These are phyloP conservation scores for Chiloscyllium plagiosum DNA, from an alignment of 2,113 vertebrate species.

Conservation along the genomic window DNA sequence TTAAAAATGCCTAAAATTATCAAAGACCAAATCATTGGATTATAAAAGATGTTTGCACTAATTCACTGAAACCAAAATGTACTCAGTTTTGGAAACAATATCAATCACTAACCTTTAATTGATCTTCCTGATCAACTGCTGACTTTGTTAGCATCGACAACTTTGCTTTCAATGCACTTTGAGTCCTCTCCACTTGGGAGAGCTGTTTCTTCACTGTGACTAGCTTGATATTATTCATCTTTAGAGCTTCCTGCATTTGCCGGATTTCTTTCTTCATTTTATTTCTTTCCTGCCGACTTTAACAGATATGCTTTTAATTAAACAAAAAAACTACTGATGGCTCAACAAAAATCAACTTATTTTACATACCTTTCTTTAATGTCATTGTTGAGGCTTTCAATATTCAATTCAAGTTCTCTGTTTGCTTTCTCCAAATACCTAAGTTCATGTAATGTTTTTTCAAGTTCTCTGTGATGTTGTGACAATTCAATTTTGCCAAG, in stretches of 20 bases:
- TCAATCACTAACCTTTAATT: constrained; percentile 50
- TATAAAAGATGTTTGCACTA: constrained; percentile 44
- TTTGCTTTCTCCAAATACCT: constrained; percentile 44
- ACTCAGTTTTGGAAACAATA: constrained; percentile 47
- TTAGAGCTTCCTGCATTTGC: constrained; percentile 51
- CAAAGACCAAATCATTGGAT: constrained; percentile 39
- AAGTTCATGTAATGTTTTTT: constrained; percentile 46
- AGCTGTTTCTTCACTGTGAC: constrained; percentile 55
- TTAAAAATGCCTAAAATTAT: no score
- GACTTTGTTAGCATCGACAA: constrained; percentile 53
- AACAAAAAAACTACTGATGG: constrained; percentile 42
- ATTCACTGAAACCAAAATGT: neutral
- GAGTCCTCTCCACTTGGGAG: constrained; percentile 47
- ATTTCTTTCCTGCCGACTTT: constrained; percentile 45
- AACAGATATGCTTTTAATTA: neutral
- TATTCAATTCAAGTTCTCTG: constrained; percentile 43
- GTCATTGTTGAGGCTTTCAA: constrained; percentile 42
- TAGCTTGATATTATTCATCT: constrained; percentile 54
- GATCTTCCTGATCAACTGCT: constrained; percentile 48
- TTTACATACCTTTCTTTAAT: constrained; percentile 45
- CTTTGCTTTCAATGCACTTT: constrained; percentile 49
- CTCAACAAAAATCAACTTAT: constrained; percentile 38
- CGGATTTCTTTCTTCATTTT: constrained; percentile 51
- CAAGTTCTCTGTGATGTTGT: constrained; percentile 46
- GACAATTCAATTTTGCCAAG: constrained; percentile 49